These are phyloP conservation scores for Diadumene lineata DNA, from an alignment of 92 coral and sea anemone genomes.

Conservation along the genomic window DNA sequence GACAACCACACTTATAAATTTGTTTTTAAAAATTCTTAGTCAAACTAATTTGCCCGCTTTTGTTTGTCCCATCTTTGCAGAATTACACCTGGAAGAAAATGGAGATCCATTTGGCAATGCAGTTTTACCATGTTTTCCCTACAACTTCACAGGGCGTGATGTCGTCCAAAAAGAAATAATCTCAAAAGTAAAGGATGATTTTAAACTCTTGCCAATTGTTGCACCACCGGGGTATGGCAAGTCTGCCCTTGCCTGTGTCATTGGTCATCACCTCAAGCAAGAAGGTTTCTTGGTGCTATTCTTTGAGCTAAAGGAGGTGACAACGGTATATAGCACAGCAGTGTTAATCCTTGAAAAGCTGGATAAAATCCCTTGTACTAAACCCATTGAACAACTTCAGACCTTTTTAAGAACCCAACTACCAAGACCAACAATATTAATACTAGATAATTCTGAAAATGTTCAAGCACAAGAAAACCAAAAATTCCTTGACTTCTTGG, in stretches of 20 bases:
- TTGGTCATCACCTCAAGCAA: conserved; percentile 45
- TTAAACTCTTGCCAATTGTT: conserved; percentile 32
- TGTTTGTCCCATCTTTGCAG: neutral
- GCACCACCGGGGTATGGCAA: conserved; percentile 80
- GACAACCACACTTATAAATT: neutral
- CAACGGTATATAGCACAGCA: conserved; percentile 36
- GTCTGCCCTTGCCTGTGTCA: conserved; percentile 36
- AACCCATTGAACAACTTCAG: conserved; percentile 39
- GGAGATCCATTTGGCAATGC: neutral
- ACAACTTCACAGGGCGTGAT: conserved; percentile 63
- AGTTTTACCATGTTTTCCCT: conserved; percentile 22
- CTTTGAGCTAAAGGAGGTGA: conserved; percentile 27
- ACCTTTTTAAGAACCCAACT: conserved; percentile 15
- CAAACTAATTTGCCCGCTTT: neutral
- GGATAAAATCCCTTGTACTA: conserved; percentile 8
- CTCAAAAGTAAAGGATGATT: neutral
- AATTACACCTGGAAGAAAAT: neutral
- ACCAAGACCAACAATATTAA: conserved; percentile 33
- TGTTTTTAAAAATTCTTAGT: neutral
- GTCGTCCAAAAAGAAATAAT: conserved; percentile 27
- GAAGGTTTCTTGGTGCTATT: conserved; percentile 38
- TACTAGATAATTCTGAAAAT: conserved; percentile 81
- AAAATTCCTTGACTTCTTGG: conserved; percentile 44
- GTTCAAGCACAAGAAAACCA: conserved; percentile 41
- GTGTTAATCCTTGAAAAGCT: conserved; percentile 32